phyloP scores from a whole-genome alignment of 2,888 invertebrate species.

The Thereva unica region DNA sequence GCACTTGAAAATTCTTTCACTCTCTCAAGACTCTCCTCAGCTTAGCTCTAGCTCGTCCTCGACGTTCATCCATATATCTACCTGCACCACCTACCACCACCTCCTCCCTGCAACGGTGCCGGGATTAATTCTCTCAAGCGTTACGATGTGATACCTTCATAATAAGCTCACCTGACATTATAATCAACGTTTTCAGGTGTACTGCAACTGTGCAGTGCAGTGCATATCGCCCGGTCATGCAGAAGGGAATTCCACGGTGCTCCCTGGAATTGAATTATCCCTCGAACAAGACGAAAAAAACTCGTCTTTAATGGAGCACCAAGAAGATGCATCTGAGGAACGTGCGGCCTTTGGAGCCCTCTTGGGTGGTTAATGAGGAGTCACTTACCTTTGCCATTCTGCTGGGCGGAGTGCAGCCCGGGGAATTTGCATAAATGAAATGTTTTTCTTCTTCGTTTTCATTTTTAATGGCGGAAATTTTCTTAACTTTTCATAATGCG shows the following conservation, averaged over 20 bases:
- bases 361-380: slow-evolving; percentile 7
- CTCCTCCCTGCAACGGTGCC: no score
- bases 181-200: not conserved
- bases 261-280: slow-evolving; percentile 7
- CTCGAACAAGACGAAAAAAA: not conserved
- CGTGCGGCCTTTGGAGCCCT: slow-evolving; percentile 8
- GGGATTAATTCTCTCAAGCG: not conserved
- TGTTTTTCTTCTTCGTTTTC: slow-evolving; percentile 1
- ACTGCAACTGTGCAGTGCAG: not conserved
- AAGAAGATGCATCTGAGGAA: not conserved
- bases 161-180: slow-evolving; percentile 4
- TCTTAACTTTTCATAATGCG: no score
- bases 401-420: no score
- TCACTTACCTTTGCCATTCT: not conserved
- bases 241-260: not conserved
- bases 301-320: not conserved
- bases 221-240: not conserved
- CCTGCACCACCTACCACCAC: no score
- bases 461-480: not conserved
- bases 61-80: no score
- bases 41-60: no score
- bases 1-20: slow-evolving; percentile 29
- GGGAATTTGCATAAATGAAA: slow-evolving; percentile 11
- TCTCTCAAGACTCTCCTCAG: slow-evolving; percentile 11
- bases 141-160: not conserved